These are phyloP conservation scores for Smutsia temminckii DNA, from an alignment of 2,797 vertebrate species.

Conservation along the genomic window DNA sequence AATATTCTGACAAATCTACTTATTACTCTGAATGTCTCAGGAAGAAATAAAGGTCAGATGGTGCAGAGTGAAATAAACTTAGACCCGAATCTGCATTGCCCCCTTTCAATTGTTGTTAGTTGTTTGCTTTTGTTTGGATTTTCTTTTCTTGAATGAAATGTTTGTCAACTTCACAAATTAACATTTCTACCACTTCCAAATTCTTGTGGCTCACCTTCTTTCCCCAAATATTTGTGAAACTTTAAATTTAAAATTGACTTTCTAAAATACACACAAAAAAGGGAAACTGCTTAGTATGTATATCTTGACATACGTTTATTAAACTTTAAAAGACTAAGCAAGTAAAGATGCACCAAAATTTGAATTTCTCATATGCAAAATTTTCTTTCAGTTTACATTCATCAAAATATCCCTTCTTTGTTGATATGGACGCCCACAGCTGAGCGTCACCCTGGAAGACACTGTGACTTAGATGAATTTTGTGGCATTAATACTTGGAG, in stretches of 20 bases:
- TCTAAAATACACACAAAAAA: conserved; percentile 15
- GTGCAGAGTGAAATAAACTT: neutral
- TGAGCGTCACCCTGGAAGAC: neutral
- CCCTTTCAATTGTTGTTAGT: neutral
- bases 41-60: neutral
- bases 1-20: neutral
- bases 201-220: neutral
- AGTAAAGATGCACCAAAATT: neutral
- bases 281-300: neutral
- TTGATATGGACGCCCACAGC: neutral
- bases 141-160: neutral
- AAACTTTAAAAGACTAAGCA: neutral
- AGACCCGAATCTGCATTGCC: neutral
- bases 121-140: conserved; percentile 8
- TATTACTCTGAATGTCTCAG: conserved; percentile 2
- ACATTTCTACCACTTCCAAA: neutral
- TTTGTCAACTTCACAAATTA: neutral
- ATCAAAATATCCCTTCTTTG: neutral
- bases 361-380: neutral
- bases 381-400: conserved; percentile 7
- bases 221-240: conserved; percentile 3
- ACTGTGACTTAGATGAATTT: neutral
- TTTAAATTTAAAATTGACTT: conserved; percentile 14
- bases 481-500: neutral
- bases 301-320: neutral